A percentile compares a stretch with the other conserved stretches of the same genome.
Conservation (phyloP, 1,140 invertebrate species). For the Druon quercuslanigerum region DNA sequence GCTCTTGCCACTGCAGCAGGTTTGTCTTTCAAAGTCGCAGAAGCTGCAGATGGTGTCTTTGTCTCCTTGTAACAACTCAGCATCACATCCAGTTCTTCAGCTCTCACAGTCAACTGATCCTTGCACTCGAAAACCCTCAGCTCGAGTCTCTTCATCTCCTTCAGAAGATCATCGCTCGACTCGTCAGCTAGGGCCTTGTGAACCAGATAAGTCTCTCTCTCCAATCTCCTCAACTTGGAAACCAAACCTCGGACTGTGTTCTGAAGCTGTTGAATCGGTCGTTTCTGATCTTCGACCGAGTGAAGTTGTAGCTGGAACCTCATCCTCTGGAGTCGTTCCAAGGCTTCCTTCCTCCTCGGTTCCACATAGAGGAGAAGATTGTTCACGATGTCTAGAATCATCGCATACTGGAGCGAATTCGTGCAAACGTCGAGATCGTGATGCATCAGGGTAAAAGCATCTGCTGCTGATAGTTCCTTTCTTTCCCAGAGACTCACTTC, state of each 20-base stretch:
- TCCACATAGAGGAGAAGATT: constrained; percentile 97
- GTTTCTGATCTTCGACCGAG: constrained; percentile 91
- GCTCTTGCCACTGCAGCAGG: constrained; percentile 87
- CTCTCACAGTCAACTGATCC: constrained; percentile 87
- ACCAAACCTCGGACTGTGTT: constrained; percentile 89
- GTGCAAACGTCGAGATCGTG: constrained; percentile 98
- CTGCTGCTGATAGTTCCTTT: constrained; percentile 88
- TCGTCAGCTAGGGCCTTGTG: constrained; percentile 88
- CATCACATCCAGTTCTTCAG: constrained; percentile 96
- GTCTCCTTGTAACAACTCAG: constrained; percentile 91
- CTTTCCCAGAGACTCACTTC: constrained; percentile 85
- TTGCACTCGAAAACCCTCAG: constrained; percentile 91
- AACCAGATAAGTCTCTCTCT: constrained; percentile 93
- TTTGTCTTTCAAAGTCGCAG: constrained; percentile 76
- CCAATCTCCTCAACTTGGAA: constrained; percentile 87
- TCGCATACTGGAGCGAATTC: constrained; percentile 96
- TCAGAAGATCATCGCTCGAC: constrained; percentile 79
- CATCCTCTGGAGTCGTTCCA: constrained; percentile 92
- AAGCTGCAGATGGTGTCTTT: constrained; percentile 69
- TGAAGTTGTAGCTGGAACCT: constrained; percentile 94
- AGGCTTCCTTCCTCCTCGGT: constrained; percentile 93
- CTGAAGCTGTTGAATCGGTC: constrained; percentile 94
- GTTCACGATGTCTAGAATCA: constrained; percentile 98
- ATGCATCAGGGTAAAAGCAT: constrained; percentile 98
- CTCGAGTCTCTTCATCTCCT: constrained; percentile 84